Evolutionary conservation across 1,140 invertebrate species (phyloP), one percentile per base, ranked within the genome.

Genomic region (Drosophila nasuta): DNA sequence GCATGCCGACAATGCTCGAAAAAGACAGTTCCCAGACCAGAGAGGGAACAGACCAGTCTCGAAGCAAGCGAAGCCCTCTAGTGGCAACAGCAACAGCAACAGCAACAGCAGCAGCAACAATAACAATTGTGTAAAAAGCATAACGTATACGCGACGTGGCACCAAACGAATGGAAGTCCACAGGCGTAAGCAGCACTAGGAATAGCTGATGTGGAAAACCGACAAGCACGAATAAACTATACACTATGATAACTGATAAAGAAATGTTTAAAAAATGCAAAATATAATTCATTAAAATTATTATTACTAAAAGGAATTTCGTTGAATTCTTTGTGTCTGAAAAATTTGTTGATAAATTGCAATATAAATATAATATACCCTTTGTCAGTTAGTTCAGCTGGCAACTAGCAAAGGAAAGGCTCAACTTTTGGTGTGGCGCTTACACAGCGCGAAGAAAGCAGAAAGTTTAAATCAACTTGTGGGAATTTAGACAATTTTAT

Each of bases 401-500:
- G 33, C 52, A 88, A 69, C 76, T 82, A 75, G 88, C 68, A 80
- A 75, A 77, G 70, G 66, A 41, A 5, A 60, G 71, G 72, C 66
- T 63, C 66, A 75, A 75, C 51, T 75, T 70, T 63, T 69, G 65
- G 38, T 73, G 38, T 73, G 46, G 54, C 28, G 52, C 60, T 58
- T 66, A 38, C 56, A 41, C 41, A 74, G 65, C 69, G 56, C 69
- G 56, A 80, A 75, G 77, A 87, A 87, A 74, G 80, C 79, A 81
- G 70, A 83, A 88, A 88, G 83, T 87, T 87, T 87, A 87, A 87
- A 87, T 87, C 83, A 87, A 87, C 83, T 87, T 87, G 83, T 87
- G 83, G 83, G 85, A 87, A 87, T 88, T 87, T 88, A 83, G 83
- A 87, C 83, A 88, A 87, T 87, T 87, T 87, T 87, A 88, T 87